These are phyloP conservation scores for Panthera uncia DNA, from an alignment of 2,113 vertebrate species.

Conservation along the genomic window DNA sequence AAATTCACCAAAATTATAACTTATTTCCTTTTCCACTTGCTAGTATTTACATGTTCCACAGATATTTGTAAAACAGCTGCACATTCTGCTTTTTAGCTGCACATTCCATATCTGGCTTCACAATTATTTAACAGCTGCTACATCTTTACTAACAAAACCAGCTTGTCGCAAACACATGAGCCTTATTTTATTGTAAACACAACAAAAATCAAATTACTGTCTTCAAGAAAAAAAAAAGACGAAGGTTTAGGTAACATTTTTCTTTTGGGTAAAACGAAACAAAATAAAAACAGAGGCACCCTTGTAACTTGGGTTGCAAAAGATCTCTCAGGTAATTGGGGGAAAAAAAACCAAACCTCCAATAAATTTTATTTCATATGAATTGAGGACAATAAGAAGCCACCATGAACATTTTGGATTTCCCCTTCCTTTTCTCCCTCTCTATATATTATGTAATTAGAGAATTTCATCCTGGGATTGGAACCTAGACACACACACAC, in stretches of 20 bases:
- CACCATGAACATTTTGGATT: background rate
- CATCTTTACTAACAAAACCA: constrained; percentile 74
- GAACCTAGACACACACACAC: background rate
- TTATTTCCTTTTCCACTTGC: constrained; percentile 66
- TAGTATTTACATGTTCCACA: constrained; percentile 78
- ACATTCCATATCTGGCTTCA: constrained; percentile 68
- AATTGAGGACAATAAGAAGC: background rate
- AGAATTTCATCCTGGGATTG: background rate
- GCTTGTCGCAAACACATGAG: constrained; percentile 63
- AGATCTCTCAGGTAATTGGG: constrained; percentile 50
- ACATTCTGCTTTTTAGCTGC: constrained; percentile 72
- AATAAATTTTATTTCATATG: background rate
- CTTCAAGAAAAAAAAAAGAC: constrained; percentile 27
- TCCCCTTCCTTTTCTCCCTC: background rate
- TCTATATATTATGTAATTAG: background rate
- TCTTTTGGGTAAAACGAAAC: constrained; percentile 61
- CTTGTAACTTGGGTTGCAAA: constrained; percentile 75
- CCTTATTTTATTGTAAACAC: constrained; percentile 74
- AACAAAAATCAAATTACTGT: constrained; percentile 77
- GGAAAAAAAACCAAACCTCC: background rate
- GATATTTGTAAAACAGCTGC: constrained; percentile 71
- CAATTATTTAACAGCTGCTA: constrained; percentile 77
- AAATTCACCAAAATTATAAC: constrained; percentile 86
- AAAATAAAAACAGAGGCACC: constrained; percentile 51
- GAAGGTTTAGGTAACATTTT: background rate